Conservation (phyloP, 2,888 invertebrate species). For the Eledona agricola region DNA sequence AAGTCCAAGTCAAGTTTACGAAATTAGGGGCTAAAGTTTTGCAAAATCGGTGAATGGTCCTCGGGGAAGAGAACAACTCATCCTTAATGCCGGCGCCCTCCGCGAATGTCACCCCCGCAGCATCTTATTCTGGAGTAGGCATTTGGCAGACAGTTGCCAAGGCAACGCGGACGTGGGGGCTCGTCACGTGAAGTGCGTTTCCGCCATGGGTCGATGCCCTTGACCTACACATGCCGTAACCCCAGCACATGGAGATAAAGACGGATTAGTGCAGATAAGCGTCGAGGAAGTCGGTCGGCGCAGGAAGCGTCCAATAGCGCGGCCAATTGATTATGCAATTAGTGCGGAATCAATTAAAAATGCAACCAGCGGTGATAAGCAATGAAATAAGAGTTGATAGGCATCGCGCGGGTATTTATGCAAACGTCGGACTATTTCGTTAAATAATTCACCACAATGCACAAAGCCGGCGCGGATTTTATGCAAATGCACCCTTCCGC, state of each 20-base stretch:
- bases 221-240: constrained; percentile 42
- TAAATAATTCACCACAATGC: constrained; percentile 25
- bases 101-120: constrained; percentile 30
- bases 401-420: constrained; percentile 27
- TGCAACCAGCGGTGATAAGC: constrained; percentile 35
- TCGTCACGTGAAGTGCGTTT: constrained; percentile 35
- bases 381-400: constrained; percentile 34
- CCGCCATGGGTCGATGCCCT: constrained; percentile 44
- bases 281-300: constrained; percentile 11
- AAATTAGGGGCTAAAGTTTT: constrained; percentile 38
- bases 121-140: constrained; percentile 34
- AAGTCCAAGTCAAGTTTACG: background rate
- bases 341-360: constrained; percentile 33
- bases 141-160: constrained; percentile 38
- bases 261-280: constrained; percentile 33
- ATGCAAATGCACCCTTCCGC: constrained; percentile 26
- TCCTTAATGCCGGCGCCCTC: constrained; percentile 38
- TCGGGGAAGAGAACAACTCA: constrained; percentile 43
- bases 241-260: constrained; percentile 29
- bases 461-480: constrained; percentile 18
- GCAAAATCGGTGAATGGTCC: constrained; percentile 44
- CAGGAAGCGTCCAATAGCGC: constrained; percentile 20
- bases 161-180: constrained; percentile 37
- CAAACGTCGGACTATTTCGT: constrained; percentile 25
- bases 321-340: constrained; percentile 15